A percentile compares a stretch with the other conserved stretches of the same genome.
Evolutionary conservation across 2,797 vertebrate species (phyloP).

Genomic region (Oceanodroma leucorhoa): DNA sequence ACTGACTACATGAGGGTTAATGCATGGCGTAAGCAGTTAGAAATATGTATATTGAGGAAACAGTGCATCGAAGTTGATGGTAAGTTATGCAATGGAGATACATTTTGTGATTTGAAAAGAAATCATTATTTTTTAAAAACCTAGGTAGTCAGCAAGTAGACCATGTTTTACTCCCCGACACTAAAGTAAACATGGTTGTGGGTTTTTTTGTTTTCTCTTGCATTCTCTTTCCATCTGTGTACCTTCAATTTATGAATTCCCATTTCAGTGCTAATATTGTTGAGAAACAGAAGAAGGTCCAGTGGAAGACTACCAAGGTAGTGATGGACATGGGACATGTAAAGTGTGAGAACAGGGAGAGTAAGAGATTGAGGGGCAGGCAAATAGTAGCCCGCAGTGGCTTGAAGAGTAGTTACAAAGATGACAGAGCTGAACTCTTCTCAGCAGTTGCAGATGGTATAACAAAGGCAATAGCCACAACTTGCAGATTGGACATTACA

Average conservation of each 20-base stretch:
- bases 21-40: neutral
- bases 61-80: neutral
- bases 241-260: neutral
- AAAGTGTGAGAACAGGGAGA: neutral
- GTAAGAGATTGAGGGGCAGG: neutral
- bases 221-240: neutral
- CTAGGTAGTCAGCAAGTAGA: neutral
- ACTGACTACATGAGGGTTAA: neutral
- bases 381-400: neutral
- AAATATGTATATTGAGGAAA: neutral
- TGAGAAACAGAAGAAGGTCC: neutral
- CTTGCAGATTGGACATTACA: neutral
- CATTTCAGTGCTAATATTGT: neutral
- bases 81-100: neutral
- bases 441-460: neutral
- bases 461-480: neutral
- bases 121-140: neutral
- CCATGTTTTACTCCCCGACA: neutral
- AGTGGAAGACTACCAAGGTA: neutral
- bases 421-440: neutral
- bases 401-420: neutral
- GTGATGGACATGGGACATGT: neutral
- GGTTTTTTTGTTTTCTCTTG: fast-evolving
- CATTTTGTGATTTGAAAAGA: neutral
- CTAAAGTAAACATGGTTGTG: neutral